Evolutionary conservation across 2,888 invertebrate species (phyloP).

Genomic region (Lasioglossum lativentre): DNA sequence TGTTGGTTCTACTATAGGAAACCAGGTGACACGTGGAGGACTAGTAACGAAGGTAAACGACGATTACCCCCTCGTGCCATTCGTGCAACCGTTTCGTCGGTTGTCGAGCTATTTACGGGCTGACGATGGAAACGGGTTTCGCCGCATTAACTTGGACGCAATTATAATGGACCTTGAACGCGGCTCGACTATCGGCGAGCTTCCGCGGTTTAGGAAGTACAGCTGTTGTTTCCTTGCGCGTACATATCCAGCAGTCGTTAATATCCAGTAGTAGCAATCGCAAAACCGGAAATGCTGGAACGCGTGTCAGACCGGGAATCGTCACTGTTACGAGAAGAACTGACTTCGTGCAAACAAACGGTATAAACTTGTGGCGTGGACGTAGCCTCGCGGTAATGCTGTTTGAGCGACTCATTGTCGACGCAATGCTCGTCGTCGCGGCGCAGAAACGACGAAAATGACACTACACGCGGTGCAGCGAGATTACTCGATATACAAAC

Average conservation of each 20-base stretch:
- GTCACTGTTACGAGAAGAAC: slow-evolving; percentile 25
- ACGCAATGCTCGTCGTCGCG: neutral
- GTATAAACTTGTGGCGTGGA: slow-evolving; percentile 1
- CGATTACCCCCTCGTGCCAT: slow-evolving; percentile 34
- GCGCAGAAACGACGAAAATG: slow-evolving; percentile 15
- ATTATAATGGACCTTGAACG: slow-evolving; percentile 73
- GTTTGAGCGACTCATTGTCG: slow-evolving; percentile 54
- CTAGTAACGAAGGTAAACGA: slow-evolving; percentile 32
- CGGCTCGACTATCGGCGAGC: slow-evolving; percentile 60
- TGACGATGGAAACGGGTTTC: slow-evolving; percentile 63
- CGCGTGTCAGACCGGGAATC: slow-evolving; percentile 48
- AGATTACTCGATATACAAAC: slow-evolving; percentile 46
- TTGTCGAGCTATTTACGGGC: slow-evolving; percentile 59
- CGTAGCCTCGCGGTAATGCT: slow-evolving; percentile 34
- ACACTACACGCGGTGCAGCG: neutral
- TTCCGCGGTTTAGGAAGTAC: slow-evolving; percentile 64
- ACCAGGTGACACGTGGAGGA: slow-evolving; percentile 57
- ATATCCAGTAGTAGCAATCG: slow-evolving; percentile 48
- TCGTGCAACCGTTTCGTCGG: slow-evolving; percentile 46
- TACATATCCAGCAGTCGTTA: slow-evolving; percentile 37
- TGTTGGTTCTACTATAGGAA: slow-evolving; percentile 49
- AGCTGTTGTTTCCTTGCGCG: slow-evolving; percentile 55
- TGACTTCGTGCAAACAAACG: slow-evolving; percentile 47
- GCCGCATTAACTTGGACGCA: slow-evolving; percentile 66
- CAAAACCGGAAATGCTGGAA: slow-evolving; percentile 48